These are phyloP conservation scores for Labia minor DNA, from an alignment of 2,888 invertebrate species.

Conservation along the genomic window DNA sequence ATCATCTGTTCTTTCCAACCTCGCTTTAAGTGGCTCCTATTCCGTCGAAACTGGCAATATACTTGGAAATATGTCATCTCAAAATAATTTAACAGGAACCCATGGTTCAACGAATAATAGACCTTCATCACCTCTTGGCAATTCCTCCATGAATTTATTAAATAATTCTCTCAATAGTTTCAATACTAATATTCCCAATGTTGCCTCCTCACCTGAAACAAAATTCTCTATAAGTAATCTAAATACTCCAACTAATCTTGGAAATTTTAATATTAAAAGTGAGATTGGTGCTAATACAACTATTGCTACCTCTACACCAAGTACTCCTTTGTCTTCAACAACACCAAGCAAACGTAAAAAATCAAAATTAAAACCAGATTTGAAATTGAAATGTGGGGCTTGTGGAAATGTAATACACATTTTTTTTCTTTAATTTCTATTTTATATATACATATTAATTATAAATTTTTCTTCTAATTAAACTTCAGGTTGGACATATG, in stretches of 20 bases:
- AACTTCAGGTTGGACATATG: constrained; percentile 55
- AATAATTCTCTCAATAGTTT: background rate
- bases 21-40: background rate
- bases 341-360: constrained; percentile 55
- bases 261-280: background rate
- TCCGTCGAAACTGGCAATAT: background rate
- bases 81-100: background rate
- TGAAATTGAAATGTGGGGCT: constrained; percentile 91
- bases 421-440: background rate
- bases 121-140: background rate
- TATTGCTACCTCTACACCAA: constrained; percentile 31
- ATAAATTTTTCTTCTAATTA: no score
- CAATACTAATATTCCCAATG: background rate
- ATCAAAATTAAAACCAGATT: constrained; percentile 71
- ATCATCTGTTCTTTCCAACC: constrained; percentile 15
- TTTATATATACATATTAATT: no score
- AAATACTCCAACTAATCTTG: background rate
- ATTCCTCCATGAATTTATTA: background rate
- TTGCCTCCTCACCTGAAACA: constrained; percentile 19
- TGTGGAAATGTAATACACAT: constrained; percentile 69
- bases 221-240: background rate
- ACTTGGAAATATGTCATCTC: background rate
- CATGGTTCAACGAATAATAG: background rate
- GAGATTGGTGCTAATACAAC: constrained; percentile 20
- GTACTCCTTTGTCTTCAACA: constrained; percentile 27